A percentile compares a stretch with the other conserved stretches of the same genome.
phyloP scores from a whole-genome alignment of 2,888 invertebrate species.

The Timandra comae region DNA sequence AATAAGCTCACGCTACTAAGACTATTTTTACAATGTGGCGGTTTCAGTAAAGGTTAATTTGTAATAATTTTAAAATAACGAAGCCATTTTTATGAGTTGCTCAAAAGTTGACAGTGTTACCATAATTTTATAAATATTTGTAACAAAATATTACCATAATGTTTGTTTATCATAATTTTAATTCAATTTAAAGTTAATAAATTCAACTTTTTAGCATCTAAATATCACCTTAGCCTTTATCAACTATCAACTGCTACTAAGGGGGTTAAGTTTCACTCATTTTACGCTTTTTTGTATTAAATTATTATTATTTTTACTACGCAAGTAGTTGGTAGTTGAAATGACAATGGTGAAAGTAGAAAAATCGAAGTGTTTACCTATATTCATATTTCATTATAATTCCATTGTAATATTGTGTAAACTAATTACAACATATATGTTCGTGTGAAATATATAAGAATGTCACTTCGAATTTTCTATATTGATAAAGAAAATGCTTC shows the following conservation, averaged over 20 bases:
- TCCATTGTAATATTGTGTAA: slow-evolving; percentile 6
- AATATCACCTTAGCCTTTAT: slow-evolving; percentile 56
- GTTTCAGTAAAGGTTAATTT: slow-evolving; percentile 64
- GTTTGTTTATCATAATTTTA: too few relatives aligned
- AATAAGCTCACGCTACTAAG: slow-evolving; percentile 32
- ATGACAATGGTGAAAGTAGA: slow-evolving; percentile 60
- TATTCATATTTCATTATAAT: slow-evolving; percentile 21
- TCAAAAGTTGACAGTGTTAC: slow-evolving; percentile 51
- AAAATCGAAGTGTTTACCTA: slow-evolving; percentile 52
- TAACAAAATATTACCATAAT: too few relatives aligned
- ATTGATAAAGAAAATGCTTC: slow-evolving; percentile 65
- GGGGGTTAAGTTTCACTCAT: slow-evolving; percentile 60
- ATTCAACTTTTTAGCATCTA: slow-evolving; percentile 51
- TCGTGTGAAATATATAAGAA: background rate
- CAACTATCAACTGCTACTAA: slow-evolving; percentile 69
- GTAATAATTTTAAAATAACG: slow-evolving; percentile 54
- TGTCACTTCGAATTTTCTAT: slow-evolving; percentile 57
- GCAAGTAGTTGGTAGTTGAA: slow-evolving; percentile 72
- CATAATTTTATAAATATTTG: too few relatives aligned
- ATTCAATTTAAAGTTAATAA: slow-evolving; percentile 6
- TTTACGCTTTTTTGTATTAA: slow-evolving; percentile 46
- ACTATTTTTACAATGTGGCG: slow-evolving; percentile 29
- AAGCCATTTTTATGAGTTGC: slow-evolving; percentile 57
- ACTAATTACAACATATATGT: background rate
- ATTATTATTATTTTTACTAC: slow-evolving; percentile 39